Evolutionary conservation across 1,140 invertebrate species (phyloP), one percentile per base, ranked within the genome.

Genomic region (Ridgeia piscesae): DNA sequence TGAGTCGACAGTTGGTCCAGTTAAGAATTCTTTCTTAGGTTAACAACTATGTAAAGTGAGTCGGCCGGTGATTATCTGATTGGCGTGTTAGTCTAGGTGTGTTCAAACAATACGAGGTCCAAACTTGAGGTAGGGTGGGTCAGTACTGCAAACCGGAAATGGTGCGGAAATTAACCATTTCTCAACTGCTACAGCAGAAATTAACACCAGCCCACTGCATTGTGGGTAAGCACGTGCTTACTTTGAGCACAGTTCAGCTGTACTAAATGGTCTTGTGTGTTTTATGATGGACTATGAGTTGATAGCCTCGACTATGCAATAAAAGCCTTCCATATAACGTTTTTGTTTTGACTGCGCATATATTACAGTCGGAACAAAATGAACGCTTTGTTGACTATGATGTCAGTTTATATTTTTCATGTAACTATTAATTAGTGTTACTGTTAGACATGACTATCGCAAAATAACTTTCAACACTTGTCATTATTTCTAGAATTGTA

Each of bases 261-360:
- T 42, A 11, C 42, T 42, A 42, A 42, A 11, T 42, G 42, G 4
- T 42, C 42, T 42, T 42, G 42, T 42, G 42, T 42, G 42, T 42
- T 42, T 42, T 42, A 11, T 42, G 58, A 77, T 31, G 14, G 58
- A 77, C 58, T 77, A 77, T 31, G 27, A 21, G 58, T 21, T 21
- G 58, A 77, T 77, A 77, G 58, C 58, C 58, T 77, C 58, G 58
- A 77, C 58, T 77, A 77, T 77, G 58, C 58, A 77, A 77, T 77
- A 77, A 77, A 77, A 77, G 58, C 58, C 58, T 77, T 77, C 27
- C 58, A 77, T 77, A 77, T 31, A 77, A 77, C 27, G 58, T 31
- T 17, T 77, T 77, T 77, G 58, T 77, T 21, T 77, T 77, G 17
- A 77, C 58, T 77, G 58, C 58, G 27, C 58, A 77, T 77, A 21